A percentile compares a stretch with the other conserved stretches of the same genome.
These are phyloP conservation scores for Bradypus variegatus DNA, from an alignment of 2,797 vertebrate species.

Conservation along the genomic window DNA sequence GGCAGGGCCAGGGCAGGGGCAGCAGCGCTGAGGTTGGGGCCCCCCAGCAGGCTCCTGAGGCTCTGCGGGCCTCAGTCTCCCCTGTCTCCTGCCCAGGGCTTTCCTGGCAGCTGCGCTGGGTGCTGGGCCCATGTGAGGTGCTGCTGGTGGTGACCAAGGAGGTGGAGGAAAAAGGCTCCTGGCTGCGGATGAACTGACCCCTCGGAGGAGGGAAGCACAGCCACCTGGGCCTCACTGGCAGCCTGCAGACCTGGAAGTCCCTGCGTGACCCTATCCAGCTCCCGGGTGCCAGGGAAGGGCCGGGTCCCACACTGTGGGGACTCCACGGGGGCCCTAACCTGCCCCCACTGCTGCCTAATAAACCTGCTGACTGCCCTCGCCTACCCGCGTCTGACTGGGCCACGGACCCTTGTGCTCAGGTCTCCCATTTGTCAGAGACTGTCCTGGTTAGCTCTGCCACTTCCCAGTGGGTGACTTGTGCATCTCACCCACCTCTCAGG, in stretches of 20 bases:
- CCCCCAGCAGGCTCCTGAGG: accelerated
- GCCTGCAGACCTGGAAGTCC: accelerated
- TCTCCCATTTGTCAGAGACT: not conserved
- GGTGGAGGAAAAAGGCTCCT: conserved; percentile 84
- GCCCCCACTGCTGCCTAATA: conserved; percentile 81
- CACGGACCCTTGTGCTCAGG: not conserved
- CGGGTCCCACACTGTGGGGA: accelerated
- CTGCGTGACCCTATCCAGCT: accelerated
- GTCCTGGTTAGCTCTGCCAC: too few species aligned
- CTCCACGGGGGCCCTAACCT: conserved; percentile 71
- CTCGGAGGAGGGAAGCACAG: accelerated
- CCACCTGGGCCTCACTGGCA: not conserved
- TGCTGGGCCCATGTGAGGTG: conserved; percentile 85
- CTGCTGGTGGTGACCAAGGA: conserved; percentile 86
- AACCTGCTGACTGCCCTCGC: conserved; percentile 51
- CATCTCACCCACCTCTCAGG: not conserved
- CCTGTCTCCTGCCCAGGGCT: conserved; percentile 66
- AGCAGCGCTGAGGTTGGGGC: accelerated
- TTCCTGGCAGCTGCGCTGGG: too few species aligned
- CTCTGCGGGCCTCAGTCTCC: not conserved
- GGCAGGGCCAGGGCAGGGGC: accelerated
- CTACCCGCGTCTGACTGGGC: not conserved
- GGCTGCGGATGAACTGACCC: conserved; percentile 75
- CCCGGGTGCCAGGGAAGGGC: not conserved
- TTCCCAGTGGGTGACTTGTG: not conserved